Percentiles rank a stretch among this genome's conserved stretches.
Conservation (phyloP, 1,140 invertebrate genomes). For the Chrysoperla carnea region DNA sequence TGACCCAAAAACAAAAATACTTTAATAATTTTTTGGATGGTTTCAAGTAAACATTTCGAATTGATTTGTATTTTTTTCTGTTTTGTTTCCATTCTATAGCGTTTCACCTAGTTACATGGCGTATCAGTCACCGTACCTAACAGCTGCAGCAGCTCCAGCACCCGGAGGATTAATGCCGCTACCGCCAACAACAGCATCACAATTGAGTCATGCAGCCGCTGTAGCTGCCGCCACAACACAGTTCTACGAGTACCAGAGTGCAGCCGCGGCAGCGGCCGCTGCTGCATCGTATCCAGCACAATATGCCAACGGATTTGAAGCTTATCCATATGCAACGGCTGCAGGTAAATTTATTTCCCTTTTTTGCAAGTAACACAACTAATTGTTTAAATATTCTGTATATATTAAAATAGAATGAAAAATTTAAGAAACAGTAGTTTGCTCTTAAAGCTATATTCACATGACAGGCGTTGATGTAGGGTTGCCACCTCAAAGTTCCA, state of each 20-base stretch:
- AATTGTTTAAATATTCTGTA: constrained; percentile 13
- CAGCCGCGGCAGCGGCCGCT: constrained; percentile 40
- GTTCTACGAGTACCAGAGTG: constrained; percentile 54
- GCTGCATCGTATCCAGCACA: constrained; percentile 46
- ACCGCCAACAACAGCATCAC: constrained; percentile 28
- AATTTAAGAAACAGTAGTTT: no score
- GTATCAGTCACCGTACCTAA: constrained; percentile 48
- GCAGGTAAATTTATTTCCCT: constrained; percentile 29
- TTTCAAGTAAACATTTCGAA: no score
- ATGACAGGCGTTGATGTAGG: no score
- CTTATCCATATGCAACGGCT: constrained; percentile 44
- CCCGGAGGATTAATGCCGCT: constrained; percentile 42
- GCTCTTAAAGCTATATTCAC: no score
- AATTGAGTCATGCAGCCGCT: constrained; percentile 50
- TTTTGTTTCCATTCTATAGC: constrained; percentile 25
- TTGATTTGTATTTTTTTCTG: no score
- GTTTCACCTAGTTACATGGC: constrained; percentile 51
- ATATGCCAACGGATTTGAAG: constrained; percentile 50
- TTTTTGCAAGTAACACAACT: background rate
- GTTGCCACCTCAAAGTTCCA: no score
- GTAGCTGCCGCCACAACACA: constrained; percentile 50
- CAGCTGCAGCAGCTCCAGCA: constrained; percentile 32
- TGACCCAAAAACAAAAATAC: no score
- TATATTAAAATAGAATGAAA: background rate
- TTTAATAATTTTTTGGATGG: no score